These are phyloP conservation scores for Todiramphus saurophagus DNA, from an alignment of 2,113 vertebrate genomes.

Conservation along the genomic window DNA sequence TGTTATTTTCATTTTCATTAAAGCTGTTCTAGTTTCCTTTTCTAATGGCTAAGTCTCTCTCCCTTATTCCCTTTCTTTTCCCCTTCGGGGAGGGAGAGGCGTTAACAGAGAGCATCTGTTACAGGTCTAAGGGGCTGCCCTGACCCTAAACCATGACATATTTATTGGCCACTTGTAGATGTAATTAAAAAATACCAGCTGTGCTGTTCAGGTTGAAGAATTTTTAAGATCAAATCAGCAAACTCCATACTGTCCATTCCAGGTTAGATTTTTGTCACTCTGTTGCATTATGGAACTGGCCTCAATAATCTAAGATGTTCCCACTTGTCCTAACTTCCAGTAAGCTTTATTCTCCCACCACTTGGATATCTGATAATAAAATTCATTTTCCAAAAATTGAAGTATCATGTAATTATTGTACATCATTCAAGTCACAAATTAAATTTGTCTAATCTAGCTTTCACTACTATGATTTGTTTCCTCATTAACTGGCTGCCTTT, in stretches of 20 bases:
- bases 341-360: neutral
- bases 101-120: too few relatives aligned
- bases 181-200: neutral
- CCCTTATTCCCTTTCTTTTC: too few relatives aligned
- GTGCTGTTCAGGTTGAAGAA: neutral
- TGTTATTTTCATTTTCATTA: too few relatives aligned
- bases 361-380: neutral
- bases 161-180: neutral
- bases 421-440: neutral
- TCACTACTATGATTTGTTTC: neutral
- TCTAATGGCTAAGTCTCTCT: too few relatives aligned
- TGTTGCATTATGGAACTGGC: neutral
- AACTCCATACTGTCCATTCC: rapidly evolving
- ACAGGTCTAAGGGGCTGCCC: too few relatives aligned
- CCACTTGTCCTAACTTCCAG: neutral
- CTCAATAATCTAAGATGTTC: neutral
- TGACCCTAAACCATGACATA: too few relatives aligned
- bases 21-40: too few relatives aligned
- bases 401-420: neutral
- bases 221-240: neutral
- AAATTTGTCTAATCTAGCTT: neutral
- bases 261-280: neutral
- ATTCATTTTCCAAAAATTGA: neutral
- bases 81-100: too few relatives aligned
- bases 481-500: neutral